Percentiles rank a stretch among this genome's conserved stretches.
Conservation (phyloP, 2,888 invertebrate species). For the Andrena bucephala region DNA sequence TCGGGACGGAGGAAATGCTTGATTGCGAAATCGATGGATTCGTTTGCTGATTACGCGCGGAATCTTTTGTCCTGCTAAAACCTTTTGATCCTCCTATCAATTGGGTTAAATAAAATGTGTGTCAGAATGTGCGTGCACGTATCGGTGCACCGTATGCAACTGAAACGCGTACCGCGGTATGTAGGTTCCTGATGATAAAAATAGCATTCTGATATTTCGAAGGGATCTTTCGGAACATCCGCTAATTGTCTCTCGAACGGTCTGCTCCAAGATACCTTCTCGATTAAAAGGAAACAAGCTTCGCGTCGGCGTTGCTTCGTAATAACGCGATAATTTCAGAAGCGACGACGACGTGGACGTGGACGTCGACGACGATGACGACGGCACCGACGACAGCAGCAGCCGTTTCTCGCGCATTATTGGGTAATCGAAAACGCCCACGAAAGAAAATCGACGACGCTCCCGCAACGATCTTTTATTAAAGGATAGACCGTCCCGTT, state of each 20-base stretch:
- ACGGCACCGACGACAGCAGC: not conserved
- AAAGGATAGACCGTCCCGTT: not conserved
- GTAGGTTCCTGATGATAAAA: conserved; percentile 83
- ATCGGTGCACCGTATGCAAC: conserved; percentile 33
- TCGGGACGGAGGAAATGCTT: not conserved
- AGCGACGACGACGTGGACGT: not conserved
- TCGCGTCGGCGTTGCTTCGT: not conserved
- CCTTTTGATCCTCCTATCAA: conserved; percentile 66
- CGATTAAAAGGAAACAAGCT: not conserved
- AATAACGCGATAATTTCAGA: not conserved
- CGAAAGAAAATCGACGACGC: conserved; percentile 31
- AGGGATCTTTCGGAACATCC: conserved; percentile 68
- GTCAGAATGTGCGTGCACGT: conserved; percentile 45
- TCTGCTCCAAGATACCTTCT: not conserved
- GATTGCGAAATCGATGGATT: not conserved
- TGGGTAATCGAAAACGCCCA: conserved; percentile 68
- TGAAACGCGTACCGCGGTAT: conserved; percentile 72
- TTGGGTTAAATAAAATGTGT: conserved; percentile 71
- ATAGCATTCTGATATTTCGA: conserved; percentile 83
- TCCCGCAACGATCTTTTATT: conserved; percentile 10
- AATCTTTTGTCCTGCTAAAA: conserved; percentile 12
- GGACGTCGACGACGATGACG: not conserved
- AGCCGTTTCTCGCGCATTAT: conserved; percentile 45
- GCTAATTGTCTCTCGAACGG: conserved; percentile 24
- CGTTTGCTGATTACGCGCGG: not conserved